Base-by-base conservation (phyloP, 2,888 invertebrate genomes). In the Ctena decussata region DNA sequence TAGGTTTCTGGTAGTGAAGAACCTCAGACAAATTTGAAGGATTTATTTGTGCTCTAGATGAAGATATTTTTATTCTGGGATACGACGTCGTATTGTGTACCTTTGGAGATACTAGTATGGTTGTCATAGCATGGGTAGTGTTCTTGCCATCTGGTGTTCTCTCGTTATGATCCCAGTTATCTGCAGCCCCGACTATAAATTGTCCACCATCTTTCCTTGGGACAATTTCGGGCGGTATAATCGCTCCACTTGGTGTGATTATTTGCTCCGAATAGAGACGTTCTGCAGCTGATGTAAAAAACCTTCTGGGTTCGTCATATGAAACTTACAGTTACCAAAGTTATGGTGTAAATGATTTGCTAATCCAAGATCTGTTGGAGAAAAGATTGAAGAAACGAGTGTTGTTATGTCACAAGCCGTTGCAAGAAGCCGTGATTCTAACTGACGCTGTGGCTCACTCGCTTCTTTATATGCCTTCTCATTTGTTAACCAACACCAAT, bases 101-200 rank as follows among this genome's bases (percentile, higher is more conserved):
- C 37, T 21, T 15, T 15, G 15, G 30, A 0, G 27, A 30, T 27
- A 71, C 41, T n/a, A 71, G 24, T 24, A 37, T 37, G 12, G 21
- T 41, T 15, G 71, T 37, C 71, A 71, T 41, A 8, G 71, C 71
- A 39, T 71, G 37, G 11, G 37, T 41, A 8, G 37, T 30, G 8
- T 39, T 21, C 37, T 41, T 37, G 15, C 37, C 71, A 71, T 39
- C 39, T 39, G 24, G 11, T 37, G 71, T 71, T 15, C 39, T 0
- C 24, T 71, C 41, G 15, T 37, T 41, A 27, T 71, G 41, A 71
- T 71, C 71, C 41, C 39, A 71, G 41, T 71, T 71, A 18, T 60
- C 60, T 27, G 30, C 60, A 27, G 60, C 24, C 6, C 15, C 60
- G 8, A 60, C 60, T 30, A 41, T 41, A 18, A 18, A 39, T 6